Evolutionary conservation across 2,113 vertebrate species (phyloP).

Genomic region (Puntigrus tetrazona): DNA sequence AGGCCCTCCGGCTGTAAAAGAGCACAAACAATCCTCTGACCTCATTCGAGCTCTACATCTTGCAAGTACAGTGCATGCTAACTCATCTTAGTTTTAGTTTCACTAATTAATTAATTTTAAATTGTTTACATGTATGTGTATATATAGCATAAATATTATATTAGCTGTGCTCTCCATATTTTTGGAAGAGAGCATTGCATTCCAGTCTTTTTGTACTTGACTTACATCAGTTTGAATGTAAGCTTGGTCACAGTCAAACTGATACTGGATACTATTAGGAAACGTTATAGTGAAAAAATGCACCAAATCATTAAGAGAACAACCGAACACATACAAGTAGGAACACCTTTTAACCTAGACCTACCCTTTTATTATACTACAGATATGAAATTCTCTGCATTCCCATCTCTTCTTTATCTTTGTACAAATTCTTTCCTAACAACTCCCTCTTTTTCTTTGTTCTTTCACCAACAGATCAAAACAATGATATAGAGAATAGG

Average conservation of each 20-base stretch:
- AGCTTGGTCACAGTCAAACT: neutral
- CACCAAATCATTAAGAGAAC: neutral
- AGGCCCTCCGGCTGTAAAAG: constrained; percentile 19
- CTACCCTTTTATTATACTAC: neutral
- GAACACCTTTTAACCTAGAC: neutral
- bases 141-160: neutral
- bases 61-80: neutral
- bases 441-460: neutral
- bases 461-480: neutral
- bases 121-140: neutral
- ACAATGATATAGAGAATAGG: neutral
- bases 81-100: no score
- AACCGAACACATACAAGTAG: neutral
- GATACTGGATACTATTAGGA: neutral
- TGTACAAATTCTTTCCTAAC: neutral
- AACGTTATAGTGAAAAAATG: neutral
- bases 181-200: neutral
- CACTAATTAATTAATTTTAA: neutral
- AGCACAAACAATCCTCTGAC: constrained; percentile 29
- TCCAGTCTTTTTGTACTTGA: neutral
- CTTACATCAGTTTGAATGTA: neutral
- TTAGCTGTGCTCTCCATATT: neutral
- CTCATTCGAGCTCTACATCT: no score
- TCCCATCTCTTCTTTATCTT: constrained; percentile 23
- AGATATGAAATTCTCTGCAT: neutral